Percentiles rank a stretch among this genome's conserved stretches.
These are phyloP conservation scores for Urophycis tenuis DNA, from an alignment of 2,797 vertebrate genomes.

Conservation along the genomic window DNA sequence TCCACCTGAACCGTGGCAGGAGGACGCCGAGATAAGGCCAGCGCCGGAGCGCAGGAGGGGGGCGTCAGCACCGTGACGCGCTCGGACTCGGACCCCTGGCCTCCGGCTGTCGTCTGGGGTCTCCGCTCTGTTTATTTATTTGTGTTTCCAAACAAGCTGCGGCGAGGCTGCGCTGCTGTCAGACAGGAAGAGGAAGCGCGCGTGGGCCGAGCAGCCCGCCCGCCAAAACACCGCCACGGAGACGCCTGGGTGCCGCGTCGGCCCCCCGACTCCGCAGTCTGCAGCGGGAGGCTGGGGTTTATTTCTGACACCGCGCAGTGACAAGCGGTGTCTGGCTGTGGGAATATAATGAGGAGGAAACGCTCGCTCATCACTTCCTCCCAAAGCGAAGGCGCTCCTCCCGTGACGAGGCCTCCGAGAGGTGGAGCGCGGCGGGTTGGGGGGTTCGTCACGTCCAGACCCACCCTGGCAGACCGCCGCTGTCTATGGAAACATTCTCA, in stretches of 20 bases:
- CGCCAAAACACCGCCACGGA: conserved; percentile 28
- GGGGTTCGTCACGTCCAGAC: conserved; percentile 13
- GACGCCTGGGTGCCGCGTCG: conserved; percentile 53
- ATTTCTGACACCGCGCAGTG: conserved; percentile 67
- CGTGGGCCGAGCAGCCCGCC: not conserved
- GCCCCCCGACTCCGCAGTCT: conserved; percentile 45
- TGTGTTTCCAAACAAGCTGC: not conserved
- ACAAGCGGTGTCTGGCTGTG: conserved; percentile 61
- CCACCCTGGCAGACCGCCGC: conserved; percentile 18
- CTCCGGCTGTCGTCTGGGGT: not conserved
- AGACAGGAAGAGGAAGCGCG: conserved; percentile 26
- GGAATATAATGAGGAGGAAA: conserved; percentile 69
- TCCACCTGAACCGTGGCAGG: too few relatives aligned
- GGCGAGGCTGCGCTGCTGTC: conserved; percentile 31
- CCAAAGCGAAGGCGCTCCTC: conserved; percentile 14
- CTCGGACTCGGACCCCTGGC: not conserved
- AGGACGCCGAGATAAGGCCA: not conserved
- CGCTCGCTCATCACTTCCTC: conserved; percentile 52
- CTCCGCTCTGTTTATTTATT: not conserved
- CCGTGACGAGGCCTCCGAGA: conserved; percentile 31
- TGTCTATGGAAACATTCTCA: conserved; percentile 27
- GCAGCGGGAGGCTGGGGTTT: conserved; percentile 44
- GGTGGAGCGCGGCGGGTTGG: conserved; percentile 17
- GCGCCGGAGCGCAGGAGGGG: not conserved
- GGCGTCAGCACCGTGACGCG: not conserved